Conservation (phyloP, 2,113 vertebrate species). For the Myotis davidii region DNA sequence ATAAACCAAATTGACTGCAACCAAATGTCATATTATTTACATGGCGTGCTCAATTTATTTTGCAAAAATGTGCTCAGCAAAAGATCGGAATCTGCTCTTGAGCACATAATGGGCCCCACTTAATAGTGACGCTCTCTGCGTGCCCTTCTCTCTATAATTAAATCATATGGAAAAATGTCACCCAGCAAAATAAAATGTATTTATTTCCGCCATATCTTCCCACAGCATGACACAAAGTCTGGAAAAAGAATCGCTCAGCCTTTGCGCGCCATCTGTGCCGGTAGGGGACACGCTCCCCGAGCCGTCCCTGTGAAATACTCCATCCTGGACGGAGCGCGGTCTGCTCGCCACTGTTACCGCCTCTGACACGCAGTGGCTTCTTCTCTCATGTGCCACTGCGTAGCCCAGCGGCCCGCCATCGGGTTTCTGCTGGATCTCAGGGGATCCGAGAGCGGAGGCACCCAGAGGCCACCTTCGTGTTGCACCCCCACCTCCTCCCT, state of each 20-base stretch:
- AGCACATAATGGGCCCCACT: constrained; percentile 73
- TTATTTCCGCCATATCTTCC: constrained; percentile 85
- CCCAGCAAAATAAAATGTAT: constrained; percentile 85
- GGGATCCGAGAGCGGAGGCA: neutral
- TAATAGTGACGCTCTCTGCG: constrained; percentile 66
- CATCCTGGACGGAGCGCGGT: constrained; percentile 73
- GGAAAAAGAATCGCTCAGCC: constrained; percentile 84
- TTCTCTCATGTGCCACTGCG: constrained; percentile 4
- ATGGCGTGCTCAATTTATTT: constrained; percentile 75
- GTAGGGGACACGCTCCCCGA: constrained; percentile 76
- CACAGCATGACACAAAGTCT: constrained; percentile 82
- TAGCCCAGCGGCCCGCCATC: neutral
- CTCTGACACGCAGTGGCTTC: constrained; percentile 42
- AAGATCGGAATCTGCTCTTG: constrained; percentile 69
- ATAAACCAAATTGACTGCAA: constrained; percentile 78
- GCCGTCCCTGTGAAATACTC: constrained; percentile 77
- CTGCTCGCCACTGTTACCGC: constrained; percentile 60
- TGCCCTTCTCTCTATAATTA: constrained; percentile 81
- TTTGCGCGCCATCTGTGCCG: constrained; percentile 87
- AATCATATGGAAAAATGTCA: constrained; percentile 86
- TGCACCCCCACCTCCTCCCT: neutral
- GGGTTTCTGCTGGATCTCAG: constrained; percentile 55
- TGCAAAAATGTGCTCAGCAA: constrained; percentile 71
- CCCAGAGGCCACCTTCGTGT: neutral
- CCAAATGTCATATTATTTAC: constrained; percentile 82